These are phyloP conservation scores for Pachyramphus minor DNA, from an alignment of 2,113 vertebrate species.

Conservation along the genomic window DNA sequence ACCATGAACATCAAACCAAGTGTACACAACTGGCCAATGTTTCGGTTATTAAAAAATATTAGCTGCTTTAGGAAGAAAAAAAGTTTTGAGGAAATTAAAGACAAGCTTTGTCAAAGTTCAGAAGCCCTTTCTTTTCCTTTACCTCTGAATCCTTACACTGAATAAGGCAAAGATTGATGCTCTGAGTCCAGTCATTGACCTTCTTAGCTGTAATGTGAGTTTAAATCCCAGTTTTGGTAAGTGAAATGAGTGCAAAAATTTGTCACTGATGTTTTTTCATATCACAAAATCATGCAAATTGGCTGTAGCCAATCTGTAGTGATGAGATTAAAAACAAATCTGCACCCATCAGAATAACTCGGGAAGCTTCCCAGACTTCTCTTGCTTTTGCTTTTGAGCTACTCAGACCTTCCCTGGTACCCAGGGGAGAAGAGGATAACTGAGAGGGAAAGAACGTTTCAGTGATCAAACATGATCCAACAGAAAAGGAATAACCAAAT, in stretches of 20 bases:
- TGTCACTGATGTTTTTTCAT: background rate
- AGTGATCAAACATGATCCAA: background rate
- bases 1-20: background rate
- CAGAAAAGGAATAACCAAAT: background rate
- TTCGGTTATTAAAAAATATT: background rate
- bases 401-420: background rate
- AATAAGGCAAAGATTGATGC: background rate
- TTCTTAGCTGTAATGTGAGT: background rate
- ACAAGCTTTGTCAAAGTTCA: background rate
- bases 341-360: rapidly evolving
- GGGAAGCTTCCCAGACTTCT: background rate
- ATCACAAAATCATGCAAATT: background rate
- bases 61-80: background rate
- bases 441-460: background rate
- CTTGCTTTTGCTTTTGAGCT: background rate
- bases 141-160: background rate
- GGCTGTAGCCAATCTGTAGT: rapidly evolving
- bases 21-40: background rate
- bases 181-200: background rate
- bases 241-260: background rate
- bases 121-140: background rate
- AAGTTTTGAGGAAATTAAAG: background rate
- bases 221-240: background rate
- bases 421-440: background rate
- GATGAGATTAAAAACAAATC: background rate